Base-by-base conservation (phyloP, 2,888 invertebrate genomes). In the Gandaritis pyraliata region DNA sequence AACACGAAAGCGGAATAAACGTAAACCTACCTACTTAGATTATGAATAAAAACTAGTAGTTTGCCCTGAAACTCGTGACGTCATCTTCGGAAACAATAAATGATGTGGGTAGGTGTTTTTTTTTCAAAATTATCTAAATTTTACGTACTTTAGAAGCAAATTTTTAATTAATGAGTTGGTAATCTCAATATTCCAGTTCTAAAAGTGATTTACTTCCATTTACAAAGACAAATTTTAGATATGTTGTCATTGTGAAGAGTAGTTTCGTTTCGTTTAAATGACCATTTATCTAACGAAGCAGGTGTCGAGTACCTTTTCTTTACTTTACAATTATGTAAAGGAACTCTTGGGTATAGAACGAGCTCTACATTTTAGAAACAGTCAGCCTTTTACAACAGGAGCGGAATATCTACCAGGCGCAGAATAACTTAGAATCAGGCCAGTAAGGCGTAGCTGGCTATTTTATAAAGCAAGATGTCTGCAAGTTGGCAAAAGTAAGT, bases 381-480 rank as follows among this genome's bases (percentile, higher is more conserved):
- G 50, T 64, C 52, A 48, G 30, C 11, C 8, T 47, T 47, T 66
- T 56, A 61, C 58, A 56, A 55, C 58, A 29, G 23, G 47, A 13
- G 8, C 13, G 30, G 47, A 47, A 30, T 47, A 30, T 13, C 5
- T 41, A 41, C 15, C n/a, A 12, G 16, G 16, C 61, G 51, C 66
- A 74, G 69, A 72, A 66, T 66, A 69, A 58, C 64, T 71, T 62
- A 68, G 73, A 81, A 78, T 76, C 77, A 77, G 80, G 78, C 76
- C 68, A 72, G 71, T 76, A 76, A 78, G 72, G 66, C 70, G 70
- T 73, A 76, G 74, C 74, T 10, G 69, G 75, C 76, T 79, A 77
- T 82, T 82, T 82, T 81, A 84, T 83, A 80, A 79, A 81, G 75
- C 74, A 52, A 62, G 54, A 52, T 72, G 72, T 71, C 73, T 47